Evolutionary conservation across 2,888 invertebrate genomes (phyloP).

Genomic region (Oithona nana): DNA sequence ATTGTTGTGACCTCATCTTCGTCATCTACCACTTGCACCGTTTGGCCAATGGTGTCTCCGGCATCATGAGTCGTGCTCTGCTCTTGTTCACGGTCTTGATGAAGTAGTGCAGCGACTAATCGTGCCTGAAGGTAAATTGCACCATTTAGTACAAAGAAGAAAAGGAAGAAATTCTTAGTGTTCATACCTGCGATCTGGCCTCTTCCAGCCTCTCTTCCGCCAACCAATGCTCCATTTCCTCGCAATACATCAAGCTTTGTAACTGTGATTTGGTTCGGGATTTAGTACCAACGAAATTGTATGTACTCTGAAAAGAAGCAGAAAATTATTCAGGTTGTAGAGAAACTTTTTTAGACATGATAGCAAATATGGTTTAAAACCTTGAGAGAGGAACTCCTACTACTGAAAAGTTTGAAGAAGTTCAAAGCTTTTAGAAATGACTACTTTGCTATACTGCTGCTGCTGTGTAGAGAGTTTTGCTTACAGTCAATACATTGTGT

Average conservation of each 20-base stretch:
- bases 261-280: conserved; percentile 53
- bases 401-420: no score
- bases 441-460: no score
- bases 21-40: background rate
- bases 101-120: background rate
- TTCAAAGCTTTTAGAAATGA: no score
- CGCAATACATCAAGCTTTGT: conserved; percentile 52
- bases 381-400: no score
- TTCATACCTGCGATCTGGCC: conserved; percentile 19
- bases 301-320: conserved; percentile 30
- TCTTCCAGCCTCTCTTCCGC: conserved; percentile 40
- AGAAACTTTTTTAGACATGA: no score
- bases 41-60: background rate
- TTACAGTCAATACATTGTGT: no score
- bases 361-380: no score
- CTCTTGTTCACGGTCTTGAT: background rate
- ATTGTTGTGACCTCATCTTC: background rate
- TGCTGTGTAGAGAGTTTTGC: no score
- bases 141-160: no score
- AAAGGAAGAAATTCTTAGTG: no score
- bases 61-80: background rate
- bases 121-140: no score
- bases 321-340: no score
- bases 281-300: conserved; percentile 51
- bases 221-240: conserved; percentile 53